Evolutionary conservation across 1,140 invertebrate genomes (phyloP).

Genomic region (Aphaenogaster floridana): DNA sequence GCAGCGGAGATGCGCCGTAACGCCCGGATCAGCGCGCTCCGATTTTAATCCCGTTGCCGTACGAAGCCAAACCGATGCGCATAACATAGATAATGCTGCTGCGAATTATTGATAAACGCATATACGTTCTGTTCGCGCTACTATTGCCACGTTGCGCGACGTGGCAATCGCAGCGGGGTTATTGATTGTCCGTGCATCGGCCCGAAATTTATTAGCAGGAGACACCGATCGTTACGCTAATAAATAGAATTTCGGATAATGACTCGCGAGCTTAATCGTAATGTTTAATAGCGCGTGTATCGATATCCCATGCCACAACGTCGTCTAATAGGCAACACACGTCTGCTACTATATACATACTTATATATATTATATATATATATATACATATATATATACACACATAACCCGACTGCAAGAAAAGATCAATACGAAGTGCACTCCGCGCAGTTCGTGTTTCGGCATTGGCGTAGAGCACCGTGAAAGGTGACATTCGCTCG

Average conservation of each 20-base stretch:
- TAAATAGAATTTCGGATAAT: constrained; percentile 61
- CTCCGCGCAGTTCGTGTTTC: constrained; percentile 44
- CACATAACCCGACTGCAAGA: neutral
- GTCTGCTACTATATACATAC: neutral
- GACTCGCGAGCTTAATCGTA: constrained; percentile 52
- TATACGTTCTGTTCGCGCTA: constrained; percentile 15
- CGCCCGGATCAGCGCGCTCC: constrained; percentile 49
- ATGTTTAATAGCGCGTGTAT: constrained; percentile 49
- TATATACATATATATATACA: no score
- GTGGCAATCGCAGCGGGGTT: constrained; percentile 40
- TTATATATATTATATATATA: neutral
- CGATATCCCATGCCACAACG: neutral
- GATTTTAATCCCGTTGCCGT: constrained; percentile 59
- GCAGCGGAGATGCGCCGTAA: constrained; percentile 42
- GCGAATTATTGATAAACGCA: constrained; percentile 58
- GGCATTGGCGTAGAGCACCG: constrained; percentile 20
- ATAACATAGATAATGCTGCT: constrained; percentile 56
- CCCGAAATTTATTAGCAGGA: constrained; percentile 59
- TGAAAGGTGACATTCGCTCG: constrained; percentile 36
- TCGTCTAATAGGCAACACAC: constrained; percentile 20
- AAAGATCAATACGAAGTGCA: constrained; percentile 47
- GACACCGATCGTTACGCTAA: constrained; percentile 50
- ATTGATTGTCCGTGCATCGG: constrained; percentile 51
- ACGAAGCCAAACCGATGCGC: constrained; percentile 55
- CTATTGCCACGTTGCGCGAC: constrained; percentile 20